Conservation (phyloP, 2,113 vertebrate species). For the Chaetodon auriga region DNA sequence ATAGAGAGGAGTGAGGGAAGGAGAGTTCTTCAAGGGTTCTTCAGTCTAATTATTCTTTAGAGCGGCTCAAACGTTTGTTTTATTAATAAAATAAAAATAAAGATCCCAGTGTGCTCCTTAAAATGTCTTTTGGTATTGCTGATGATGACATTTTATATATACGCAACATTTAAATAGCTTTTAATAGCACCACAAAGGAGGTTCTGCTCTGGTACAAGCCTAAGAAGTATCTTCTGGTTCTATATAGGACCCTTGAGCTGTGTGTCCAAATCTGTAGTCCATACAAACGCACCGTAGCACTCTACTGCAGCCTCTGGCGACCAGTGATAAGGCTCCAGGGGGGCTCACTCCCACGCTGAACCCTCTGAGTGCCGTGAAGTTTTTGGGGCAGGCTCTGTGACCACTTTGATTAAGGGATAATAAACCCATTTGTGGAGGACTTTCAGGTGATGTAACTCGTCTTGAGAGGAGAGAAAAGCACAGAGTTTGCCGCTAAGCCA, state of each 20-base stretch:
- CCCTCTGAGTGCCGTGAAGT: conserved; percentile 41
- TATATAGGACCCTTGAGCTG: conserved; percentile 41
- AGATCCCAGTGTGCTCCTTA: not conserved
- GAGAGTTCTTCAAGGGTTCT: not conserved
- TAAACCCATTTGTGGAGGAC: conserved; percentile 70
- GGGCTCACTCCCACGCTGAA: conserved; percentile 44
- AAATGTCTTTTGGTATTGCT: not conserved
- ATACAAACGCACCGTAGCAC: conserved; percentile 51
- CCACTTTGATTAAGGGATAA: conserved; percentile 77
- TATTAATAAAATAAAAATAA: conserved; percentile 3
- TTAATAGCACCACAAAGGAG: conserved; percentile 32
- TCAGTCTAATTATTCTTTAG: not conserved
- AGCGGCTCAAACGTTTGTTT: conserved; percentile 14
- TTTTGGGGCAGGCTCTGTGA: conserved; percentile 70
- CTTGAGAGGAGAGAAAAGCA: conserved; percentile 54
- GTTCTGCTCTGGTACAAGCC: conserved; percentile 24
- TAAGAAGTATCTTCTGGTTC: conserved; percentile 21
- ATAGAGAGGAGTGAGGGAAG: not conserved
- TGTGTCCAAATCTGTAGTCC: conserved; percentile 66
- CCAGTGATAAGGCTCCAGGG: conserved; percentile 69
- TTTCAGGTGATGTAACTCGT: conserved; percentile 68
- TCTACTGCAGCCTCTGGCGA: conserved; percentile 72
- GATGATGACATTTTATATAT: not conserved
- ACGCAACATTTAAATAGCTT: conserved; percentile 3
- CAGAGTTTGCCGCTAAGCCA: conserved; percentile 41